Evolutionary conservation across 2,888 invertebrate species (phyloP), one percentile per base, ranked within the genome.

Genomic region (Lasioglossum marginatum): DNA sequence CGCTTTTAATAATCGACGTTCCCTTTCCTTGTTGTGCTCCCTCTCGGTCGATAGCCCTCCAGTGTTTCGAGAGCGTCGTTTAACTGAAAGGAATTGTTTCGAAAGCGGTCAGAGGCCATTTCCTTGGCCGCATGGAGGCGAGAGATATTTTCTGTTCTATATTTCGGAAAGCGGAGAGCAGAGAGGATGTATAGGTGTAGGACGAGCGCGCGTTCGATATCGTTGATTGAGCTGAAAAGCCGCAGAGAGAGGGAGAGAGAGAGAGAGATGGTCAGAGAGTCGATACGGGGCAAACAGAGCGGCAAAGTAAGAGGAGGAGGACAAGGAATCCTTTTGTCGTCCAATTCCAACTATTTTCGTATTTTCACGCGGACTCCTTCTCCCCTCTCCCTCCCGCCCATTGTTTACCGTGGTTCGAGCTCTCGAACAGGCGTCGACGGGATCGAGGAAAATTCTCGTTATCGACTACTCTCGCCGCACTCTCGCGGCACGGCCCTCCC

Each of bases 241-340:
- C 74, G 43, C 63, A 34, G 27, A 40, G 57, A n/a, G 57, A 52
- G 52, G 3, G 23, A 57, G 52, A 57, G n/a, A 57, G 45, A 16
- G 52, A 10, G 23, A 48, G n/a, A 57, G 45, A 45, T 3, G 16
- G 45, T 4, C 14, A 45, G 52, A 52, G n/a, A 77, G 79, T 78
- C 87, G 75, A 87, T 82, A 82, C 71, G 60, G 45, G 66, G 66
- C 75, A 87, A 87, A 87, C 82, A 87, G 87, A 87, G 87, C 87
- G 87, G 87, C 75, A 87, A 87, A 87, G 74, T 72, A 77, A 75
- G 63, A 77, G 70, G n/a, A 68, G 31, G 77, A 76, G 43, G 77
- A 85, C 68, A 82, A 71, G 70, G 57, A 82, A 77, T 79, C 79
- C 75, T 81, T 86, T 85, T 70, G 68, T 60, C 76, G 45, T 79